Evolutionary conservation across 2,113 vertebrate genomes (phyloP).

Genomic region (Meleagris gallopavo): DNA sequence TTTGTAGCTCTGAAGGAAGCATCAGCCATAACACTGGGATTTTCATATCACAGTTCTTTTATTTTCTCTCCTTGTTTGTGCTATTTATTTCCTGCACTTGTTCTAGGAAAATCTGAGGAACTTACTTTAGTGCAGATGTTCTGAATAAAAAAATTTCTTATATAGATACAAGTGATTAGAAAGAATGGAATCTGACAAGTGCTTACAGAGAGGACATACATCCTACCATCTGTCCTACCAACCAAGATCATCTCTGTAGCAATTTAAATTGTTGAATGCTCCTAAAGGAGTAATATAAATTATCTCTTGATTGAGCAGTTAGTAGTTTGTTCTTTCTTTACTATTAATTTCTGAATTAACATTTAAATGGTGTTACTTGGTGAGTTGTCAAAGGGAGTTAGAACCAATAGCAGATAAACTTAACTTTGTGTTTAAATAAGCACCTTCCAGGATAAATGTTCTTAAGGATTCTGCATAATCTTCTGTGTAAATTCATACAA

Average conservation of each 20-base stretch:
- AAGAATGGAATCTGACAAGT: rapidly evolving
- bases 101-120: not conserved
- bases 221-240: not conserved
- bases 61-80: not conserved
- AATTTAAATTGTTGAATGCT: not conserved
- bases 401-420: not conserved
- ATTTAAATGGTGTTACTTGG: not conserved
- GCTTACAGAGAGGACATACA: not conserved
- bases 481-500: not conserved
- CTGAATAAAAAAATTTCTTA: not conserved
- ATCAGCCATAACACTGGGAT: not conserved
- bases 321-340: not conserved
- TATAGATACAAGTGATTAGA: not conserved
- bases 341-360: not conserved
- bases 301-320: not conserved
- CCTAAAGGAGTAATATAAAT: not conserved
- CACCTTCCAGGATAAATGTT: rapidly evolving
- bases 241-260: not conserved
- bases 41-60: not conserved
- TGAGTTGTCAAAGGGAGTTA: not conserved
- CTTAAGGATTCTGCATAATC: not conserved
- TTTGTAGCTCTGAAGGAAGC: not conserved
- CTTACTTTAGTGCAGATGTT: not conserved
- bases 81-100: conserved; percentile 1
- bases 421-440: not conserved